Conservation (phyloP, 2,797 vertebrate genomes). For the Perodicticus potto region DNA sequence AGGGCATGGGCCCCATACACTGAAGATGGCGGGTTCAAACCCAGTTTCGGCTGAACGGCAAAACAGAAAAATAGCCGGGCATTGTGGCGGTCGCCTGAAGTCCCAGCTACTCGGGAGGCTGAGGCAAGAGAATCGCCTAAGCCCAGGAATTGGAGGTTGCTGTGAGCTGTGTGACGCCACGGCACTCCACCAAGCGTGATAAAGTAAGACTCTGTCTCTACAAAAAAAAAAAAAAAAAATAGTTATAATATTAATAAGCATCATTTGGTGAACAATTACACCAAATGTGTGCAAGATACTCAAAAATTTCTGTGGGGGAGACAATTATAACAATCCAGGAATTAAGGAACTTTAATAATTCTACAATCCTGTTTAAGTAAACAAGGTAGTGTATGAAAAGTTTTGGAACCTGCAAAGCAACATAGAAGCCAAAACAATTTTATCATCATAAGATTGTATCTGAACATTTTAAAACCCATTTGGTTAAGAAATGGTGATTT, state of each 20-base stretch:
- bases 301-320: not conserved
- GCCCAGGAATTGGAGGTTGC: no score
- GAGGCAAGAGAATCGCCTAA: no score
- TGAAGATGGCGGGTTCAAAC: no score
- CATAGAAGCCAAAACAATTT: not conserved
- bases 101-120: no score
- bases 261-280: not conserved
- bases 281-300: not conserved
- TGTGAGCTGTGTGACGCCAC: no score
- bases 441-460: not conserved
- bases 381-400: not conserved
- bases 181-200: no score
- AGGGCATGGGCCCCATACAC: no score
- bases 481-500: not conserved
- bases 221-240: no score
- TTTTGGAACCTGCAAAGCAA: not conserved
- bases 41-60: no score
- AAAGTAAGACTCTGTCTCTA: no score
- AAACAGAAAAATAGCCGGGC: no score
- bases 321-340: not conserved
- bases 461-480: not conserved
- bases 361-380: not conserved
- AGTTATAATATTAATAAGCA: not conserved
- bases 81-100: no score
- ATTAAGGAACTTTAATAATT: not conserved